Conservation (phyloP, 2,113 vertebrate species). For the Egretta garzetta region DNA sequence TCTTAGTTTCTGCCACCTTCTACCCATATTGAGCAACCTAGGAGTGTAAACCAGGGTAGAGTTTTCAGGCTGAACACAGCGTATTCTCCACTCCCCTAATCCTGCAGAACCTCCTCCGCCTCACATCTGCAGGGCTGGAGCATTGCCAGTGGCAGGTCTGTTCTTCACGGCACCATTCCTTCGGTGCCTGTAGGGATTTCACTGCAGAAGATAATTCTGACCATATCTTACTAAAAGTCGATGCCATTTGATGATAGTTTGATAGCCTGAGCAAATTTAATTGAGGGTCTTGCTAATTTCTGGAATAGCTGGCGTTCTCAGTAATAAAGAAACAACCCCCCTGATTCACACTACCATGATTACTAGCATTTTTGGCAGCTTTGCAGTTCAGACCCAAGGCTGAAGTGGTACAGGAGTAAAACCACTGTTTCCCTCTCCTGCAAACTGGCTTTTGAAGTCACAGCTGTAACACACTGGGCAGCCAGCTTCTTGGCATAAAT, state of each 20-base stretch:
- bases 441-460: neutral
- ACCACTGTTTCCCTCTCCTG: neutral
- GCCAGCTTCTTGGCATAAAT: constrained; percentile 21
- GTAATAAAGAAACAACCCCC: neutral
- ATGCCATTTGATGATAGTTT: constrained; percentile 21
- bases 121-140: constrained; percentile 69
- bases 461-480: neutral
- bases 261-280: neutral
- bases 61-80: constrained; percentile 26
- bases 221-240: constrained; percentile 3
- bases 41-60: neutral
- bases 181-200: constrained; percentile 3
- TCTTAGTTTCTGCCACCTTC: constrained; percentile 13
- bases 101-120: constrained; percentile 48
- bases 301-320: neutral
- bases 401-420: constrained; percentile 10
- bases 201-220: constrained; percentile 48
- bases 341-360: neutral
- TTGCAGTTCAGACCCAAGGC: neutral
- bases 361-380: neutral
- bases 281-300: neutral
- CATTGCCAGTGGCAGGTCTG: constrained; percentile 53
- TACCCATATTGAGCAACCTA: constrained; percentile 8
- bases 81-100: neutral
- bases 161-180: constrained; percentile 37